Base-by-base conservation (phyloP, 2,888 invertebrate genomes). In the Hemithea aestivaria region DNA sequence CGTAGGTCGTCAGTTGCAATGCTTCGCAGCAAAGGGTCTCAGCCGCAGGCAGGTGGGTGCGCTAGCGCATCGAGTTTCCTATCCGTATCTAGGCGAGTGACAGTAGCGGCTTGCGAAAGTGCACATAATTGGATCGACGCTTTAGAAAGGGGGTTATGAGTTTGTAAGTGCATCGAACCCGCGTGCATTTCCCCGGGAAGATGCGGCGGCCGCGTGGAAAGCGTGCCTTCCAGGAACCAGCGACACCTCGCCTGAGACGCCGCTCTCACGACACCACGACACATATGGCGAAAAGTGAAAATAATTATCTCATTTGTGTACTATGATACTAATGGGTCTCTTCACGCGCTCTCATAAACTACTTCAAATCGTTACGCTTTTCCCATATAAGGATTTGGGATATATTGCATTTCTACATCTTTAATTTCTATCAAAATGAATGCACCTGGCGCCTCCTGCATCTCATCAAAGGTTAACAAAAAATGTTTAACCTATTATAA, bases 121-220 rank as follows among this genome's bases (percentile, higher is more conserved):
- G 84, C 85, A 87, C 82, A 87, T 85, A 85, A 87, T 87, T 87
- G 84, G 81, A 84, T 85, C 84, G 83, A 74, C 71, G 83, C 87
- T 84, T 83, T 84, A 81, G 85, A 85, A 87, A 87, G 85, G 84
- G 87, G 87, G 87, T 87, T 87, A 87, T 80, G 87, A 84, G 87
- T 84, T 84, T 83, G 85, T 77, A 74, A 83, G 87, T 83, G 84
- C 87, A 84, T 75, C 80, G 87, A 87, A 85, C 87, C 77, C 77
- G 71, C 67, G 57, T 79, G 79, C 80, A 77, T 82, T 83, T 83
- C 76, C 76, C 73, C 75, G 82, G 84, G 83, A 84, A 81, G 84
- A 84, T 77, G 82, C 74, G 71, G 64, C 60, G 53, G 53, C 60
- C 58, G 38, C 40, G 70, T 79, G 82, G 82, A 84, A 83, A 83